Conservation (phyloP, 2,113 vertebrate genomes). For the Melospiza georgiana region DNA sequence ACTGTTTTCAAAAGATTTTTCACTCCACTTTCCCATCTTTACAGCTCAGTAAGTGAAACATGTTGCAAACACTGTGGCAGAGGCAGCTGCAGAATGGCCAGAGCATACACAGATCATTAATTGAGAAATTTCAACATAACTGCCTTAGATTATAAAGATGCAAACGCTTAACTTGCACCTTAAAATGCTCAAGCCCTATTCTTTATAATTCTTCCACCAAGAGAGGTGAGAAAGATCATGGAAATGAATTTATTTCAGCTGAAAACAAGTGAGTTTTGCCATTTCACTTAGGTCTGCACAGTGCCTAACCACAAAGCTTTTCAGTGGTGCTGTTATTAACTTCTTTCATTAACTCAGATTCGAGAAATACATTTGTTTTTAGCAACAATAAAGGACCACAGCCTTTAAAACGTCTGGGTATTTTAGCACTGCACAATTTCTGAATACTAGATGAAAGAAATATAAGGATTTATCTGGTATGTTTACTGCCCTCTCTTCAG, state of each 20-base stretch:
- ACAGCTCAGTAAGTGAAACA: slow-evolving; percentile 50
- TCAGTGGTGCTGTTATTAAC: slow-evolving; percentile 59
- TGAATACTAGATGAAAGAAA: slow-evolving; percentile 63
- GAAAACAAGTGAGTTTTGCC: slow-evolving; percentile 20
- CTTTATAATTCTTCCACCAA: slow-evolving; percentile 38
- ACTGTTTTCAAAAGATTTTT: slow-evolving; percentile 41
- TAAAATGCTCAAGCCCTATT: neutral
- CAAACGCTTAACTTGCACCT: slow-evolving; percentile 33
- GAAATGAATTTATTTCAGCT: slow-evolving; percentile 31
- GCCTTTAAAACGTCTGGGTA: slow-evolving; percentile 74
- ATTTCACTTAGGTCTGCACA: neutral
- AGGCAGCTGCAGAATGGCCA: slow-evolving; percentile 49
- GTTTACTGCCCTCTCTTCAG: slow-evolving; percentile 66
- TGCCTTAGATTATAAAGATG: slow-evolving; percentile 6
- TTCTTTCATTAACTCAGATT: slow-evolving; percentile 76
- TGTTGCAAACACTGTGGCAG: slow-evolving; percentile 45
- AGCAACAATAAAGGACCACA: slow-evolving; percentile 68
- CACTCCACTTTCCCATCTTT: slow-evolving; percentile 27
- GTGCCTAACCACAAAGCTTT: slow-evolving; percentile 56
- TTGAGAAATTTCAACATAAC: slow-evolving; percentile 1
- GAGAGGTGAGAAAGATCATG: neutral
- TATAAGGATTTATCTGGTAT: slow-evolving; percentile 62
- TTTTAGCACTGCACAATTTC: slow-evolving; percentile 69
- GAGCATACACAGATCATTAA: neutral
- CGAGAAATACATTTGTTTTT: slow-evolving; percentile 67